A percentile compares a stretch with the other conserved stretches of the same genome.
Evolutionary conservation across 2,888 invertebrate genomes (phyloP).

Genomic region (Ophion costatus): DNA sequence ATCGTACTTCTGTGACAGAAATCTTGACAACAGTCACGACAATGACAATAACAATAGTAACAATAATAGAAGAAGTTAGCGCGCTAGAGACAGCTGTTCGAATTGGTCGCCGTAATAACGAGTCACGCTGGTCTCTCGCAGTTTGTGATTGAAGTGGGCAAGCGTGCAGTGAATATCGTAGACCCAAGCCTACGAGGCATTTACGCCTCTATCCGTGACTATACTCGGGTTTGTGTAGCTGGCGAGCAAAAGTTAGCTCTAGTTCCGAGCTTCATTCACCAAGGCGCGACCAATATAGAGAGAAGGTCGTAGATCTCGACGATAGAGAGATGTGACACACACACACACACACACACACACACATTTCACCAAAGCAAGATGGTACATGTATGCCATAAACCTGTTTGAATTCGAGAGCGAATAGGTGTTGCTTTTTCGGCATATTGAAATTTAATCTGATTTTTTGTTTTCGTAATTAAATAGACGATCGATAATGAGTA

Average conservation of each 20-base stretch:
- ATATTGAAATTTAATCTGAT: neutral
- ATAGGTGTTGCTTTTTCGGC: constrained; percentile 5
- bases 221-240: constrained; percentile 72
- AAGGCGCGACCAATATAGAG: constrained; percentile 63
- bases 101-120: constrained; percentile 58
- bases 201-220: constrained; percentile 74
- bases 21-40: constrained; percentile 7
- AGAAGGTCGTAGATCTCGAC: constrained; percentile 63
- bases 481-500: constrained; percentile 16
- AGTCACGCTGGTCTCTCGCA: constrained; percentile 52
- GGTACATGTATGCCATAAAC: constrained; percentile 6
- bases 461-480: neutral
- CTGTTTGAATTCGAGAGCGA: neutral
- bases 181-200: constrained; percentile 74
- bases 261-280: constrained; percentile 76
- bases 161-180: constrained; percentile 62
- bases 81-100: constrained; percentile 61
- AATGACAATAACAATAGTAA: constrained; percentile 11
- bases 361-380: constrained; percentile 6
- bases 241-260: constrained; percentile 62
- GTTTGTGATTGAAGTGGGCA: constrained; percentile 61
- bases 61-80: constrained; percentile 30
- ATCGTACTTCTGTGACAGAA: constrained; percentile 1
- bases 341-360: neutral
- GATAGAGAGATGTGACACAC: constrained; percentile 44